Conservation (phyloP, 2,797 vertebrate genomes). For the Cyclopterus lumpus region DNA sequence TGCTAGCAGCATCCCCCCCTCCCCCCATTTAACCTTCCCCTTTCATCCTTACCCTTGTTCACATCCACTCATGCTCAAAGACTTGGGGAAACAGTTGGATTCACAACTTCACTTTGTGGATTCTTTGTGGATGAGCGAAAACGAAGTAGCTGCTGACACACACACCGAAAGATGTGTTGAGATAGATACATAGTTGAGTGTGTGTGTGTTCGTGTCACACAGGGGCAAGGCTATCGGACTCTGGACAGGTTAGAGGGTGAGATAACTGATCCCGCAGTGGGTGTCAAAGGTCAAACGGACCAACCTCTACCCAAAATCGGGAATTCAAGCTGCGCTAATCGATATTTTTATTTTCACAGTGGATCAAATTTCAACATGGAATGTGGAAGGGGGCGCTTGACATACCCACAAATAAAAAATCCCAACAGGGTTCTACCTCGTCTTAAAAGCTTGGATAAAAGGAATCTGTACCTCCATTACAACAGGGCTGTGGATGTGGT, state of each 20-base stretch:
- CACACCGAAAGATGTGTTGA: not conserved
- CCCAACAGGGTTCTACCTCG: not conserved
- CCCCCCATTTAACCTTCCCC: constrained; percentile 51
- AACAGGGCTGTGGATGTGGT: not conserved
- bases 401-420: not conserved
- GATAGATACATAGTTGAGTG: not conserved
- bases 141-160: constrained; percentile 30
- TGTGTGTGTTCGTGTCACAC: not conserved
- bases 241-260: constrained; percentile 20
- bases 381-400: not conserved
- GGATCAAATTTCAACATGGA: not conserved
- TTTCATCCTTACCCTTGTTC: constrained; percentile 37
- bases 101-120: constrained; percentile 26
- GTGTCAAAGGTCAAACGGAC: constrained; percentile 42
- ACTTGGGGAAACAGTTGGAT: constrained; percentile 35
- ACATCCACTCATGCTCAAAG: constrained; percentile 31
- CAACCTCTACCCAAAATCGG: not conserved
- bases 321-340: not conserved
- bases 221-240: constrained; percentile 13
- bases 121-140: constrained; percentile 20
- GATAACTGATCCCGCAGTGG: constrained; percentile 22
- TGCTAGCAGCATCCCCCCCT: constrained; percentile 44
- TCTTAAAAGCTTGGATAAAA: not conserved
- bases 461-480: not conserved
- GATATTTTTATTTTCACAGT: not conserved